These are phyloP conservation scores for Urosaurus nigricauda DNA, from an alignment of 2,797 vertebrate species.

Conservation along the genomic window DNA sequence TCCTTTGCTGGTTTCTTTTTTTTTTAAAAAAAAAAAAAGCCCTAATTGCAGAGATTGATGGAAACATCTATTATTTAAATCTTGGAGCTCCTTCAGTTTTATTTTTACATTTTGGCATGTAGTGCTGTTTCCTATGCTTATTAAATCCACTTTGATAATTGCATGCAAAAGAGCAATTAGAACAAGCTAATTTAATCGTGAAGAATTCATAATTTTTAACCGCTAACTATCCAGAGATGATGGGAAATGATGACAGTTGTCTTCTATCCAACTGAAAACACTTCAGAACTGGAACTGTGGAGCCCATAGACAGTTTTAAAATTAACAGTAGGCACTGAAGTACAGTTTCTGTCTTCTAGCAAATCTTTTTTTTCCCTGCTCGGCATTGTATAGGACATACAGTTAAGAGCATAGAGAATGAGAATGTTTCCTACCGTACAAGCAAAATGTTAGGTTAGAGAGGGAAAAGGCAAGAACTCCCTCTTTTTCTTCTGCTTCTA, in stretches of 20 bases:
- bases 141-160: constrained; percentile 72
- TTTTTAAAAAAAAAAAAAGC: too few relatives aligned
- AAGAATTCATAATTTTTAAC: constrained; percentile 76
- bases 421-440: constrained; percentile 48
- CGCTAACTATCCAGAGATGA: constrained; percentile 75
- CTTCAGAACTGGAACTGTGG: background rate
- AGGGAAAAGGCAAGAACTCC: background rate
- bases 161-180: constrained; percentile 75
- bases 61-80: constrained; percentile 53
- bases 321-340: constrained; percentile 69
- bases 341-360: constrained; percentile 67
- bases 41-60: constrained; percentile 71
- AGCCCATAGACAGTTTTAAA: constrained; percentile 48
- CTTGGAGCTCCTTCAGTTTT: constrained; percentile 68
- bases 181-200: constrained; percentile 74
- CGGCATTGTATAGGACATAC: background rate
- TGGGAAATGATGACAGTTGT: constrained; percentile 71
- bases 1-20: constrained; percentile 49
- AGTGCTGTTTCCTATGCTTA: constrained; percentile 70
- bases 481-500: background rate
- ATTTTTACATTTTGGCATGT: constrained; percentile 73
- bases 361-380: constrained; percentile 49
- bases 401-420: constrained; percentile 20
- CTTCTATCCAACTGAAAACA: constrained; percentile 63
- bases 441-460: constrained; percentile 33